Percentiles rank a stretch among this genome's conserved stretches.
Conservation (phyloP, 2,797 vertebrate species). For the Arctocebus calabarensis region DNA sequence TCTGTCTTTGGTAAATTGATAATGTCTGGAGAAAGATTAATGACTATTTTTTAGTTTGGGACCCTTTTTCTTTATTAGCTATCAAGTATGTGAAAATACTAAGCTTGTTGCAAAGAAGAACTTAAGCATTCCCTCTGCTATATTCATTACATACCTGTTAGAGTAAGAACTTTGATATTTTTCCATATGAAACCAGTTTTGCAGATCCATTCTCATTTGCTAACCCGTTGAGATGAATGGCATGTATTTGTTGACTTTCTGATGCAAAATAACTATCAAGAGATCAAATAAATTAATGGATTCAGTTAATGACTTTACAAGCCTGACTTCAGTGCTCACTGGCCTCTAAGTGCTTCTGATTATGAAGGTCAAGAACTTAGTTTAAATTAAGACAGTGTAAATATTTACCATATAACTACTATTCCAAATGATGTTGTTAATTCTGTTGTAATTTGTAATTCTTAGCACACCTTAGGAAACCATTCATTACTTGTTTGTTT, state of each 20-base stretch:
- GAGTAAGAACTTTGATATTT: conserved; percentile 30
- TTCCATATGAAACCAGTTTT: conserved; percentile 26
- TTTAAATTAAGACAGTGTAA: conserved; percentile 50
- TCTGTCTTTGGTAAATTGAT: conserved; percentile 40
- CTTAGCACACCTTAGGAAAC: conserved; percentile 12
- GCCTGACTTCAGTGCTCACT: conserved; percentile 4
- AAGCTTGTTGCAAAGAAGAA: background rate
- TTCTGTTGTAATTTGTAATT: conserved; percentile 48
- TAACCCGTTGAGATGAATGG: conserved; percentile 50
- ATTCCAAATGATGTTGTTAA: conserved; percentile 42
- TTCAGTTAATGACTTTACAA: conserved; percentile 60
- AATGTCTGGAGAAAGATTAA: conserved; percentile 44
- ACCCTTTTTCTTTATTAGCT: conserved; percentile 22
- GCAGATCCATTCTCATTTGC: conserved; percentile 20
- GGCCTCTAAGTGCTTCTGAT: conserved; percentile 46
- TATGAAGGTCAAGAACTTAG: conserved; percentile 41
- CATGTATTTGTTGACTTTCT: conserved; percentile 45
- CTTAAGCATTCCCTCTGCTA: background rate
- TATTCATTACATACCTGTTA: conserved; percentile 38
- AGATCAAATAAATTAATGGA: conserved; percentile 44
- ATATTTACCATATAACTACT: conserved; percentile 8
- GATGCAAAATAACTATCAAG: conserved; percentile 35
- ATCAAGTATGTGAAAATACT: conserved; percentile 55
- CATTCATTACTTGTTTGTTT: conserved; percentile 34
- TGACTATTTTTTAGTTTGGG: conserved; percentile 40